A percentile compares a stretch with the other conserved stretches of the same genome.
Evolutionary conservation across 92 coral and sea anemone genomes (phyloP).

Genomic region (Porites evermanni): DNA sequence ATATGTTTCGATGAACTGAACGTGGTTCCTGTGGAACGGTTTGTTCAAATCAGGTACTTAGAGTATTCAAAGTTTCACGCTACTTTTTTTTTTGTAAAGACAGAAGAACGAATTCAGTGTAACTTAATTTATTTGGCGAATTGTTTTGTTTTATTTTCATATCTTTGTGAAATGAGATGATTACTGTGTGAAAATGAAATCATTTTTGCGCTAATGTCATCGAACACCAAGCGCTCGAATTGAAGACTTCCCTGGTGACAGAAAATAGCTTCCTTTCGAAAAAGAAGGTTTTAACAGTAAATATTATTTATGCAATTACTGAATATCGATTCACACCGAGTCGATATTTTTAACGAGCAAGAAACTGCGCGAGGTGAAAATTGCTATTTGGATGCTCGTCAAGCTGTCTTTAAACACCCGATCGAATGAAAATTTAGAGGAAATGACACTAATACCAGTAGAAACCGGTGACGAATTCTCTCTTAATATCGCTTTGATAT

Average conservation of each 20-base stretch:
- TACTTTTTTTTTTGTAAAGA: background rate
- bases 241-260: background rate
- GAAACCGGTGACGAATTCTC: background rate
- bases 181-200: background rate
- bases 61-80: too few relatives aligned
- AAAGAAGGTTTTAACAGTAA: background rate
- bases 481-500: too few relatives aligned
- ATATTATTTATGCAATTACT: background rate
- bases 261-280: constrained; percentile 1
- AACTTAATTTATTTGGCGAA: background rate
- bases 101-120: background rate
- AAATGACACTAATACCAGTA: background rate
- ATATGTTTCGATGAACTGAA: too few relatives aligned
- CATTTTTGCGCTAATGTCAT: too few relatives aligned
- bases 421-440: background rate
- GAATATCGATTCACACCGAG: constrained; percentile 14
- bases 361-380: background rate
- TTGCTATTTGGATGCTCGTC: background rate
- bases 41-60: too few relatives aligned
- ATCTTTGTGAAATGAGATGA: background rate
- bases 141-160: background rate
- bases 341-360: constrained; percentile 38
- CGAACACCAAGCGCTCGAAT: too few relatives aligned
- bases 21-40: too few relatives aligned
- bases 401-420: constrained; percentile 6